phyloP scores from a whole-genome alignment of 2,888 invertebrate species.

The Unio pictorum region DNA sequence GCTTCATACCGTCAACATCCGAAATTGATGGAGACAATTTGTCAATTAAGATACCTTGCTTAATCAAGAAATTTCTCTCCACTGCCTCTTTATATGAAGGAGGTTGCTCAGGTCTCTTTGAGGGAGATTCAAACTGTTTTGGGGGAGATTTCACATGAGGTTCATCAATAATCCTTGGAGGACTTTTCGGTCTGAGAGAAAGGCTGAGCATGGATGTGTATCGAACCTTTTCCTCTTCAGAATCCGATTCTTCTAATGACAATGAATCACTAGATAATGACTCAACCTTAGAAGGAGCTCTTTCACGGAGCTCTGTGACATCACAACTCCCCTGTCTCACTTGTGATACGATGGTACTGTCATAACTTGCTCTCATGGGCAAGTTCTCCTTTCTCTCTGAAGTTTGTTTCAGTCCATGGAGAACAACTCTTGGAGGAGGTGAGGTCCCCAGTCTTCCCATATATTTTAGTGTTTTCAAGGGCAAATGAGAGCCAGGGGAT shows the following conservation, averaged over 20 bases:
- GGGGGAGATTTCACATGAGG: neutral
- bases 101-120: slow-evolving; percentile 6
- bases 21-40: slow-evolving; percentile 35
- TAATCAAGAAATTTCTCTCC: slow-evolving; percentile 50
- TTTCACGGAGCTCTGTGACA: slow-evolving; percentile 15
- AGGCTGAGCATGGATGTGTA: slow-evolving; percentile 21
- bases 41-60: slow-evolving; percentile 25
- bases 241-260: slow-evolving; percentile 16
- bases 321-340: slow-evolving; percentile 15
- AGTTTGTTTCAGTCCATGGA: slow-evolving; percentile 40
- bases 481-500: slow-evolving; percentile 13
- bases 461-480: slow-evolving; percentile 42
- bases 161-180: slow-evolving; percentile 19
- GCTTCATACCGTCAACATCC: slow-evolving; percentile 42
- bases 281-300: slow-evolving; percentile 28
- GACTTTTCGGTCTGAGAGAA: slow-evolving; percentile 18
- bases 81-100: slow-evolving; percentile 63
- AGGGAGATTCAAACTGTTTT: slow-evolving; percentile 1
- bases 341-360: slow-evolving; percentile 42
- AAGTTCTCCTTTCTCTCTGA: slow-evolving; percentile 22
- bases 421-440: slow-evolving; percentile 55
- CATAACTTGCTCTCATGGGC: slow-evolving; percentile 51
- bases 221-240: slow-evolving; percentile 14
- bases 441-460: slow-evolving; percentile 44
- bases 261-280: slow-evolving; percentile 36